A percentile compares a stretch with the other conserved stretches of the same genome.
phyloP scores from a whole-genome alignment of 2,797 vertebrate genomes.

The Danio choprae region DNA sequence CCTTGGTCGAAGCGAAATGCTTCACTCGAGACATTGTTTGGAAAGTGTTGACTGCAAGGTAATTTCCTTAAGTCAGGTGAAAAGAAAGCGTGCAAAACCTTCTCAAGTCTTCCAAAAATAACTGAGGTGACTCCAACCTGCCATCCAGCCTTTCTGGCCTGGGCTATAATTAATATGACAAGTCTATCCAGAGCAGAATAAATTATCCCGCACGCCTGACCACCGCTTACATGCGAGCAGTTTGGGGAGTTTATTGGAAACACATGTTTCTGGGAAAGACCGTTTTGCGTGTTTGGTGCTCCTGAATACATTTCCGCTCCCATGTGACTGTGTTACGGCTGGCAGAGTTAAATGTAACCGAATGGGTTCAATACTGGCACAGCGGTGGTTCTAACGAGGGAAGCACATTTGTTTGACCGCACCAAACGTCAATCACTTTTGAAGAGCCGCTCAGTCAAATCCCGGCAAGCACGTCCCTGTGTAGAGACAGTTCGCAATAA shows the following conservation, averaged over 20 bases:
- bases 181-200: conserved; percentile 55
- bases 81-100: conserved; percentile 53
- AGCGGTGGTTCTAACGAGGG: conserved; percentile 27
- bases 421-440: conserved; percentile 22
- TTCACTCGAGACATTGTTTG: conserved; percentile 62
- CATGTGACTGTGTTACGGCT: conserved; percentile 47
- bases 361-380: conserved; percentile 53
- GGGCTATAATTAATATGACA: conserved; percentile 65
- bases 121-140: conserved; percentile 53
- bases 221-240: conserved; percentile 64
- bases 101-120: conserved; percentile 60
- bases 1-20: conserved; percentile 37
- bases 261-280: conserved; percentile 69
- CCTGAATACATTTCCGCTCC: conserved; percentile 77
- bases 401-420: conserved; percentile 28
- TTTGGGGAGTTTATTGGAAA: conserved; percentile 71
- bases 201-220: conserved; percentile 73
- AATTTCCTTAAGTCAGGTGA: conserved; percentile 53
- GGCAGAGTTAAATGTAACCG: conserved; percentile 47
- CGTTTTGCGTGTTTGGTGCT: conserved; percentile 69
- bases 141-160: conserved; percentile 57
- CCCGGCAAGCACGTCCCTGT: conserved; percentile 35
- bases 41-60: conserved; percentile 64
- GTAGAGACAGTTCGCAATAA: conserved; percentile 36
- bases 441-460: conserved; percentile 31